Evolutionary conservation across 2,888 invertebrate genomes (phyloP).

Genomic region (Dromius quadrimaculatus): DNA sequence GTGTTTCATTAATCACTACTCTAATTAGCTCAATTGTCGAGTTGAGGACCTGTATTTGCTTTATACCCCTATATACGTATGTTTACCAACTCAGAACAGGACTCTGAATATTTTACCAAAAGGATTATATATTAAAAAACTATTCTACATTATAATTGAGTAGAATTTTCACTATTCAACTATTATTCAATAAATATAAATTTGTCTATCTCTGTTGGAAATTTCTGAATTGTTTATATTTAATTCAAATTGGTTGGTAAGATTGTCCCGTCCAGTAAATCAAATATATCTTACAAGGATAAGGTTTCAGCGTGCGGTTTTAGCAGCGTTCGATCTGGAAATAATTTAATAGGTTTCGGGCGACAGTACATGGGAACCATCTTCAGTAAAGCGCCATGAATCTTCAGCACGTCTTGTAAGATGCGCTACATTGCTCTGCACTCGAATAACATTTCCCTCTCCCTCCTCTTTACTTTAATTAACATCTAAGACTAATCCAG

Average conservation of each 20-base stretch:
- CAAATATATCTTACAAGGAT: slow-evolving; percentile 37
- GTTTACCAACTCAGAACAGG: no score
- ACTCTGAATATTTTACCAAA: no score
- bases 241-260: background rate
- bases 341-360: slow-evolving; percentile 50
- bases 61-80: background rate
- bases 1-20: slow-evolving; percentile 32
- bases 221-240: no score
- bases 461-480: slow-evolving; percentile 57
- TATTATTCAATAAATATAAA: no score
- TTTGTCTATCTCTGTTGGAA: no score
- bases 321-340: slow-evolving; percentile 37
- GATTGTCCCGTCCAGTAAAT: slow-evolving; percentile 21
- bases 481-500: slow-evolving; percentile 59
- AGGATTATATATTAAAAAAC: no score
- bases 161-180: no score
- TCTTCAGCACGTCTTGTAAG: slow-evolving; percentile 42
- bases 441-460: slow-evolving; percentile 55
- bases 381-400: slow-evolving; percentile 44
- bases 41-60: background rate
- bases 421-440: slow-evolving; percentile 58
- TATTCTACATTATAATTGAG: no score
- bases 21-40: slow-evolving; percentile 42
- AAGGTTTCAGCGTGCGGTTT: slow-evolving; percentile 2
- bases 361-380: slow-evolving; percentile 50